Base-by-base conservation (phyloP, 2,113 vertebrate species). In the Catharus minimus region DNA sequence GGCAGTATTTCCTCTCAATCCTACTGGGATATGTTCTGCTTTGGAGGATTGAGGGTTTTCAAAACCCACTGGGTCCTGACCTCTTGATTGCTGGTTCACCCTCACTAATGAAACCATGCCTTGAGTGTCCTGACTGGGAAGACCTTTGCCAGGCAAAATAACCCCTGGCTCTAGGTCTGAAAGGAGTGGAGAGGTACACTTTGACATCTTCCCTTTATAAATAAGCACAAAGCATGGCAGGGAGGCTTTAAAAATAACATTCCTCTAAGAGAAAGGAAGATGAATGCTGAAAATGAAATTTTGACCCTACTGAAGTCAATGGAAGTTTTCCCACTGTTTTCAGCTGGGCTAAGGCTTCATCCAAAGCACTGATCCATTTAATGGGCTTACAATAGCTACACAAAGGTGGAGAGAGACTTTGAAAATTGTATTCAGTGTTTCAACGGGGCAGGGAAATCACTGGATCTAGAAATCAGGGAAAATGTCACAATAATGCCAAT, bases 41-140 rank as follows among this genome's bases (percentile, higher is more conserved):
- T 93, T 80, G 87, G 87, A 78, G 67, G 39, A 65, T 0, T 56
- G 82, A 83, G 44, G 32, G 49, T 30, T 94, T 95, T 91, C 52
- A 85, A 77, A 96, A 33, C 52, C 66, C 57, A 13, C 39, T 32
- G 65, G 61, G 82, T 52, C 46, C 24, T 89, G 94, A 96, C 95
- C 94, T 91, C 87, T 75, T 94, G 96, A 93, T 95, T 96, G 65
- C 84, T 65, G 52, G 56, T 27, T 96, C 87, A 92, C 87, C 60
- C 56, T 79, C 78, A 1, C 43, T 83, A 86, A 92, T 86, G 76
- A 94, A 96, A 91, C 56, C 33, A n/a, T 60, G 30, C 53, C 91
- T 93, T 36, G 36, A 80, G 33, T 33, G 73, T 89, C 87, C 82
- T 73, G 56, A 36, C 64, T 69, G 66, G 79, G 83, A 20, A 76